These are phyloP conservation scores for Diprion similis DNA, from an alignment of 1,140 invertebrate species.

Conservation along the genomic window DNA sequence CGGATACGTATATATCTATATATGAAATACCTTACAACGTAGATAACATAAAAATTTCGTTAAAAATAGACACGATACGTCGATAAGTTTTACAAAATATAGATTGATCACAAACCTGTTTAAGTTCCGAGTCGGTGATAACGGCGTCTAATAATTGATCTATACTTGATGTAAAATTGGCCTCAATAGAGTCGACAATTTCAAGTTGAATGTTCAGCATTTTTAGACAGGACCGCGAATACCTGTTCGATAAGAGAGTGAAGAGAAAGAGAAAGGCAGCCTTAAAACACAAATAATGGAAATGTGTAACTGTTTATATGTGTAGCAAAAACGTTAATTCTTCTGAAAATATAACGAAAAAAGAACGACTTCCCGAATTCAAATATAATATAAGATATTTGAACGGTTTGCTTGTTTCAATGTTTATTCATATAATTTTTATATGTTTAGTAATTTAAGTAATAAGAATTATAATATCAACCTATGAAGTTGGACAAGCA, in stretches of 20 bases:
- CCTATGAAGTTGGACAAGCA: conserved; percentile 42
- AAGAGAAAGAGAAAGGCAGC: not conserved
- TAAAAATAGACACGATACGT: conserved; percentile 7
- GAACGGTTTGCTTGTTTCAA: too few species aligned
- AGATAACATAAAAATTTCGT: conserved; percentile 9
- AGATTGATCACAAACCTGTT: conserved; percentile 34
- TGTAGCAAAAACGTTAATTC: conserved; percentile 14
- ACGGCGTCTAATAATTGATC: conserved; percentile 37
- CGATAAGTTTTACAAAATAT: not conserved
- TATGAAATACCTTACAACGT: too few species aligned
- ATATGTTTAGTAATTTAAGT: not conserved
- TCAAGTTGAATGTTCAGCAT: conserved; percentile 23
- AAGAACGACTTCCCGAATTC: conserved; percentile 7
- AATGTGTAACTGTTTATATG: conserved; percentile 15
- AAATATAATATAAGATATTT: too few species aligned
- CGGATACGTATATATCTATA: too few species aligned
- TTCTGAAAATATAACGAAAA: conserved; percentile 12
- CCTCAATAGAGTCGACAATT: conserved; percentile 34
- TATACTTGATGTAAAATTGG: conserved; percentile 31
- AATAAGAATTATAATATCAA: conserved; percentile 21
- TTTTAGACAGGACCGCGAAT: conserved; percentile 36
- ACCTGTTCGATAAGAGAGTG: conserved; percentile 26
- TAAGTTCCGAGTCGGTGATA: conserved; percentile 37
- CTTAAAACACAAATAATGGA: not conserved
- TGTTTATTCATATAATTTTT: not conserved